These are phyloP conservation scores for Grammomys surdaster DNA, from an alignment of 2,113 vertebrate species.

Conservation along the genomic window DNA sequence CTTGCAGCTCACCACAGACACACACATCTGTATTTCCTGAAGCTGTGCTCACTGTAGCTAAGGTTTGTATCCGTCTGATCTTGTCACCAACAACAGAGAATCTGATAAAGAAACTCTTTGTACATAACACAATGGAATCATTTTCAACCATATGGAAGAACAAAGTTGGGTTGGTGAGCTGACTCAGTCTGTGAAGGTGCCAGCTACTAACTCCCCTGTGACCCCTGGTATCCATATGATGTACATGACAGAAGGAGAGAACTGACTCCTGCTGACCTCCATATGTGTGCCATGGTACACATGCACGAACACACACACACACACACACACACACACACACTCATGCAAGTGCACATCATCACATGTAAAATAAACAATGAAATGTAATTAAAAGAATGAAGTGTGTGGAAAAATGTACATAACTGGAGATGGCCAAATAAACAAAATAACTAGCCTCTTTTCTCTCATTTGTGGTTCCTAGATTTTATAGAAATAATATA, in stretches of 20 bases:
- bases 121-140: too few species aligned
- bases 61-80: background rate
- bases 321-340: background rate
- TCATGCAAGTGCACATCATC: background rate
- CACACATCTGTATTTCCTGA: accelerated
- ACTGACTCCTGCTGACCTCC: background rate
- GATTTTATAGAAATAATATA: background rate
- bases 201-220: too few species aligned
- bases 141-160: background rate
- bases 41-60: background rate
- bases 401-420: background rate
- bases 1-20: background rate
- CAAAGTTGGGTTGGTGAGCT: background rate
- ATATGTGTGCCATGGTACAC: background rate
- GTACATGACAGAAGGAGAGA: background rate
- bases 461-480: background rate
- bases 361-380: background rate
- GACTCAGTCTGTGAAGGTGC: background rate
- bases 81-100: background rate
- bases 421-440: background rate
- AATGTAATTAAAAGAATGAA: background rate
- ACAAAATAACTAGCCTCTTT: background rate
- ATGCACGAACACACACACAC: background rate
- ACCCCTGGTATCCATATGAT: background rate
- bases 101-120: background rate